Conservation (phyloP, 1,140 invertebrate genomes). For the Meteorus sp. region DNA sequence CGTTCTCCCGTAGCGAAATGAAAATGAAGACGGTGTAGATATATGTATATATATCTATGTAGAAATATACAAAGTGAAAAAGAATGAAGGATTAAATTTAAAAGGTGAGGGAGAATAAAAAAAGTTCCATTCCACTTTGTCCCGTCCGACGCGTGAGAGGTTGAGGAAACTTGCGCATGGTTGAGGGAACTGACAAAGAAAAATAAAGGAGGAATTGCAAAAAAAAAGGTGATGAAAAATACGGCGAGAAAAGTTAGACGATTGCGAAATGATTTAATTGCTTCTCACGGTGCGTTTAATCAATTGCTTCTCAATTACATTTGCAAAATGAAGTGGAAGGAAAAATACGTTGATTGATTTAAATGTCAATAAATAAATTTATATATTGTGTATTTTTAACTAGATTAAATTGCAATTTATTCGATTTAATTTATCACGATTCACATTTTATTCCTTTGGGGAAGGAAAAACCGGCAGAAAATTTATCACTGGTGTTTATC, state of each 20-base stretch:
- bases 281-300: constrained; percentile 18
- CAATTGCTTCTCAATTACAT: constrained; percentile 14
- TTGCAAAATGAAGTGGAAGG: background rate
- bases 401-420: background rate
- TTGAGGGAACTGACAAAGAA: too few species aligned
- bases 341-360: background rate
- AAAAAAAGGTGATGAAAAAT: background rate
- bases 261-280: constrained; percentile 24
- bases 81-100: background rate
- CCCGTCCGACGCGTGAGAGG: background rate
- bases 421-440: too few species aligned
- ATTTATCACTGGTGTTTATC: background rate
- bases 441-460: too few species aligned
- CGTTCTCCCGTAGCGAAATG: constrained; percentile 8
- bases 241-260: background rate
- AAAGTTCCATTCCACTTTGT: background rate
- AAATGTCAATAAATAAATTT: background rate
- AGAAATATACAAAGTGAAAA: background rate
- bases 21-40: background rate
- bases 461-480: too few species aligned
- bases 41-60: background rate
- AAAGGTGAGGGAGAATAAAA: background rate
- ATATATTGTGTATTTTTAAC: background rate
- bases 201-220: too few species aligned
- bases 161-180: background rate